Evolutionary conservation across 2,113 vertebrate species (phyloP).

Genomic region (Gymnogyps californianus): DNA sequence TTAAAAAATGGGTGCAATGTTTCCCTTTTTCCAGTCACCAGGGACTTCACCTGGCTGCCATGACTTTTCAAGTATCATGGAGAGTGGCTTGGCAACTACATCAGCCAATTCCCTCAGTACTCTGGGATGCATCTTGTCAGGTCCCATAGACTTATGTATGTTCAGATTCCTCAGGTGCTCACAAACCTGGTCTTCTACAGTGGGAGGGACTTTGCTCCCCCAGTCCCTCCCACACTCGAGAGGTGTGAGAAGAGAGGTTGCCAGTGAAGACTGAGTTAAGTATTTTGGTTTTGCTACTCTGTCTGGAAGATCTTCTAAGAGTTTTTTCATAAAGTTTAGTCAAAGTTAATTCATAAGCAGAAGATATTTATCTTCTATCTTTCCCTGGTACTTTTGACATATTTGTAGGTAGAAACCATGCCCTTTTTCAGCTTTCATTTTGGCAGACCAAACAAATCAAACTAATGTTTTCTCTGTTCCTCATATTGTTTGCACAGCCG

Average conservation of each 20-base stretch:
- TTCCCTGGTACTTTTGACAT: not conserved
- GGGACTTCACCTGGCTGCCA: not conserved
- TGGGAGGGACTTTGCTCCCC: not conserved
- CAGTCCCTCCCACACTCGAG: no score
- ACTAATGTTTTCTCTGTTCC: not conserved
- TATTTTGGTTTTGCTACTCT: not conserved
- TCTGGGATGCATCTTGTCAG: not conserved
- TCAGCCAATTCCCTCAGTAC: not conserved
- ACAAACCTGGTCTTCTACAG: not conserved
- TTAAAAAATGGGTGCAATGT: not conserved
- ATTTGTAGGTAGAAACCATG: not conserved
- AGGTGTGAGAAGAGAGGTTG: not conserved
- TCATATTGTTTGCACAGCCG: not conserved
- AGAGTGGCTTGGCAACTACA: not conserved
- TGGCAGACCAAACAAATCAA: not conserved
- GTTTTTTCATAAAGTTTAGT: not conserved
- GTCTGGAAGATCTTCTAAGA: not conserved
- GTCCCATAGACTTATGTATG: not conserved
- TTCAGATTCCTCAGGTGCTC: not conserved
- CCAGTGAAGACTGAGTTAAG: not conserved
- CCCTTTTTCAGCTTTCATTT: not conserved
- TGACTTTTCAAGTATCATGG: not conserved
- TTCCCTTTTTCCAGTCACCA: not conserved
- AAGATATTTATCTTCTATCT: not conserved
- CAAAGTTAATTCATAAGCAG: not conserved